These are phyloP conservation scores for Drosophila auraria DNA, from an alignment of 1,140 invertebrate species.

Conservation along the genomic window DNA sequence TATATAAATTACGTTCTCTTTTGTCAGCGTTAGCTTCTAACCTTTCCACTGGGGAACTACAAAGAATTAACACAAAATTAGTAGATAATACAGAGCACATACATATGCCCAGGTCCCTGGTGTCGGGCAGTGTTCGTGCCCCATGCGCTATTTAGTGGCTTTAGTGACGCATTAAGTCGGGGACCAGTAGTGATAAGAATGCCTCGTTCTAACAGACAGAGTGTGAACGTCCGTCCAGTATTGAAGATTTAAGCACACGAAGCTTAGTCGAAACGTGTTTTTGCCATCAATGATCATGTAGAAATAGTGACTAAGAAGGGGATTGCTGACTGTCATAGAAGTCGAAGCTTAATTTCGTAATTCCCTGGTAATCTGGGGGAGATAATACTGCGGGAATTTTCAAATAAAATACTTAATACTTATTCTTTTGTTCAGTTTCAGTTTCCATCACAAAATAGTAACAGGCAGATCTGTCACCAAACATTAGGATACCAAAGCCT, in stretches of 20 bases:
- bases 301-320: conserved; percentile 21
- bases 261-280: conserved; percentile 16
- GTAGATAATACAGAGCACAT: conserved; percentile 41
- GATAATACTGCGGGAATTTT: not conserved
- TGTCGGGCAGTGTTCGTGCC: conserved; percentile 18
- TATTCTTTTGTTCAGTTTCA: too few species aligned
- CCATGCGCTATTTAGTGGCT: conserved; percentile 20
- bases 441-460: too few species aligned
- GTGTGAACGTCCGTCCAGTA: conserved; percentile 1
- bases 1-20: conserved; percentile 1
- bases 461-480: not conserved
- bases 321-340: not conserved
- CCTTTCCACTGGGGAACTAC: conserved; percentile 48
- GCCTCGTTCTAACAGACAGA: not conserved
- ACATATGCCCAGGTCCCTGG: conserved; percentile 3
- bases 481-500: not conserved
- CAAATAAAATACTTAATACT: not conserved
- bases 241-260: conserved; percentile 14
- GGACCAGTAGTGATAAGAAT: conserved; percentile 27
- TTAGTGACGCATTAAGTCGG: conserved; percentile 34
- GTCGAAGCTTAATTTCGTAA: not conserved
- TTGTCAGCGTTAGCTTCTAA: conserved; percentile 32
- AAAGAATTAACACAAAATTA: conserved; percentile 53
- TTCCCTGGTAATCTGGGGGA: not conserved
- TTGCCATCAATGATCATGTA: conserved; percentile 2